Conservation (phyloP, 2,113 vertebrate genomes). For the Picathartes gymnocephalus region DNA sequence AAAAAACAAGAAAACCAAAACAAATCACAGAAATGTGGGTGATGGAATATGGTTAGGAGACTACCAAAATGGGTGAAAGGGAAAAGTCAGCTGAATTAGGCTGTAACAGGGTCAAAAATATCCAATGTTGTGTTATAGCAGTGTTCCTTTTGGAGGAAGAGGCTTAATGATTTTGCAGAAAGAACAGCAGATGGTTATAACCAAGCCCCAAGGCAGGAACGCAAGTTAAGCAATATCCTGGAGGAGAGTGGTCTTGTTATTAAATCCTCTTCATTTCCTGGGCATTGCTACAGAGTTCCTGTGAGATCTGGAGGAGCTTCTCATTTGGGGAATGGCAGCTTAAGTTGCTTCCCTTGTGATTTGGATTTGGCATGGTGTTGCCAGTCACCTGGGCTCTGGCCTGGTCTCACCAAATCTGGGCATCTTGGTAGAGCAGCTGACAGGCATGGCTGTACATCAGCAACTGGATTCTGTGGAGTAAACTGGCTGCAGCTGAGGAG, state of each 20-base stretch:
- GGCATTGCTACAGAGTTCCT: background rate
- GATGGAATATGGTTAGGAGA: background rate
- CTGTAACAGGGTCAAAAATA: background rate
- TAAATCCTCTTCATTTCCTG: background rate
- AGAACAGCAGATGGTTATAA: background rate
- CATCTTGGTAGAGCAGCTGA: background rate
- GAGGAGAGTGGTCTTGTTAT: conserved; percentile 13
- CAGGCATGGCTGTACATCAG: background rate
- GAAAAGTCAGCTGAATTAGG: background rate
- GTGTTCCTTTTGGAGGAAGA: background rate
- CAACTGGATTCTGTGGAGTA: background rate
- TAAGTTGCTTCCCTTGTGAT: background rate
- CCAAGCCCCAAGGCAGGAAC: background rate
- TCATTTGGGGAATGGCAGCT: background rate
- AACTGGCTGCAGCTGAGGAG: background rate
- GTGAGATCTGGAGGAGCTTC: background rate
- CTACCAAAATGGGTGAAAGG: background rate
- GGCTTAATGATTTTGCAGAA: background rate
- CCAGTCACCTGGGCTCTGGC: background rate
- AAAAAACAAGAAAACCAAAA: background rate
- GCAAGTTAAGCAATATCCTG: conserved; percentile 19
- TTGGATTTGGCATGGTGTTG: background rate
- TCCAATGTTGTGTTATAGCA: background rate
- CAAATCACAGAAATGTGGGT: background rate
- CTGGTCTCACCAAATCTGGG: background rate